Evolutionary conservation across 2,888 invertebrate species (phyloP).

Genomic region (Drosophila hamatofila): DNA sequence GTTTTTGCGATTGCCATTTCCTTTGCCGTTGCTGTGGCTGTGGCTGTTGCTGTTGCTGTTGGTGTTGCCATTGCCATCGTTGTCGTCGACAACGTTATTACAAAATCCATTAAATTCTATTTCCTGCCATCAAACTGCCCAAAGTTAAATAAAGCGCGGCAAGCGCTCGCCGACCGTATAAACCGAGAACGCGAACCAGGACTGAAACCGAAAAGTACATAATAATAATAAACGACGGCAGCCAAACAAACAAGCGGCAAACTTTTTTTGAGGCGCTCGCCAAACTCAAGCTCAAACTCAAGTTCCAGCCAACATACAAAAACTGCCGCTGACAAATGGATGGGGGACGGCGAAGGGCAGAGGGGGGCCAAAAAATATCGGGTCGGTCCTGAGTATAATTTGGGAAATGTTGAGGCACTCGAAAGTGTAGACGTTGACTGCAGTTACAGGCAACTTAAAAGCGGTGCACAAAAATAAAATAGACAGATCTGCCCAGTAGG

Average conservation of each 20-base stretch:
- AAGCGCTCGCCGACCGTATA: constrained; percentile 42
- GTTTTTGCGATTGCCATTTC: constrained; percentile 38
- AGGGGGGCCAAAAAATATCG: constrained; percentile 15
- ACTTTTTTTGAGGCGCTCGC: constrained; percentile 52
- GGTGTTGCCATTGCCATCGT: constrained; percentile 28
- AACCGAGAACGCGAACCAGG: constrained; percentile 33
- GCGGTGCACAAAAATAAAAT: constrained; percentile 24
- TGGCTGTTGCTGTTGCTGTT: constrained; percentile 1
- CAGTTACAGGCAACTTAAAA: constrained; percentile 58
- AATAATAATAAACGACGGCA: constrained; percentile 78
- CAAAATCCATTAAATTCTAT: constrained; percentile 80
- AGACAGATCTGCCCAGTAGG: no score
- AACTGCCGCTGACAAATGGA: constrained; percentile 55
- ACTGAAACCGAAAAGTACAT: constrained; percentile 64
- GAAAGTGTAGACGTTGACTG: constrained; percentile 66
- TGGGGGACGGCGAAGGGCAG: neutral
- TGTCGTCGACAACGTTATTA: constrained; percentile 66
- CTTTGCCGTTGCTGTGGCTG: constrained; percentile 20
- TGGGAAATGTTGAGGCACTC: constrained; percentile 51
- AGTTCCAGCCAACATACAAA: constrained; percentile 48
- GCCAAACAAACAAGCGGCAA: constrained; percentile 71
- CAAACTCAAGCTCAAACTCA: constrained; percentile 56
- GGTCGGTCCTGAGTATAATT: constrained; percentile 40
- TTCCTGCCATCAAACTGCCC: constrained; percentile 81
- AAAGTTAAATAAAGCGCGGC: constrained; percentile 77